Evolutionary conservation across 1,140 invertebrate genomes (phyloP).

Genomic region (Calephelis nemesis): DNA sequence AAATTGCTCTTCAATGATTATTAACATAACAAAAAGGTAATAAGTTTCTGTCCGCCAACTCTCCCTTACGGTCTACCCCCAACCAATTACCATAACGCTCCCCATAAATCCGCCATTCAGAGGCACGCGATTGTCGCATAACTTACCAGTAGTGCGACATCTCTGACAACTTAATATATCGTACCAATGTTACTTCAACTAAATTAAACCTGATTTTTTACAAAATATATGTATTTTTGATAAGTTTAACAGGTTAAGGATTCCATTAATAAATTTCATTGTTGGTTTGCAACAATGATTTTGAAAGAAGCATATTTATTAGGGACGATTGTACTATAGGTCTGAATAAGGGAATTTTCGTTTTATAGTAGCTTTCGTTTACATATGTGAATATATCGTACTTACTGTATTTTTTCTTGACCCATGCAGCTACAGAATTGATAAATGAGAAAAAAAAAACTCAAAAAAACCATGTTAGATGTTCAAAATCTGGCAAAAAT

Average conservation of each 20-base stretch:
- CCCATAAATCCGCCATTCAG: constrained; percentile 36
- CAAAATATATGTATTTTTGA: constrained; percentile 16
- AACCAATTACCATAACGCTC: constrained; percentile 12
- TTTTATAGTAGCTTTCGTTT: no score
- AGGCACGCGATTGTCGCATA: constrained; percentile 31
- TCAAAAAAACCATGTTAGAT: no score
- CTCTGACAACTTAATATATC: constrained; percentile 17
- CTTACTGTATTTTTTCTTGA: no score
- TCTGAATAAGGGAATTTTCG: no score
- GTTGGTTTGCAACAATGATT: not conserved
- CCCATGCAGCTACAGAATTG: no score
- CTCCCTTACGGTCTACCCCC: not conserved
- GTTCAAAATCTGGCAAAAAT: no score
- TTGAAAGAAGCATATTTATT: no score
- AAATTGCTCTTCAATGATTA: no score
- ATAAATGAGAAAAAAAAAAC: no score
- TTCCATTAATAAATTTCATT: not conserved
- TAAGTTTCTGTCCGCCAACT: not conserved
- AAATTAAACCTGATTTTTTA: constrained; percentile 13
- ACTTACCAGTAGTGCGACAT: constrained; percentile 32
- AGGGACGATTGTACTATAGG: no score
- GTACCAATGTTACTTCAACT: constrained; percentile 7
- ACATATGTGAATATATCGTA: no score
- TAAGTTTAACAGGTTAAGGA: constrained; percentile 3
- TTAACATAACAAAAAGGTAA: no score